These are phyloP conservation scores for Rhinichthys klamathensis DNA, from an alignment of 2,113 vertebrate genomes.

Conservation along the genomic window DNA sequence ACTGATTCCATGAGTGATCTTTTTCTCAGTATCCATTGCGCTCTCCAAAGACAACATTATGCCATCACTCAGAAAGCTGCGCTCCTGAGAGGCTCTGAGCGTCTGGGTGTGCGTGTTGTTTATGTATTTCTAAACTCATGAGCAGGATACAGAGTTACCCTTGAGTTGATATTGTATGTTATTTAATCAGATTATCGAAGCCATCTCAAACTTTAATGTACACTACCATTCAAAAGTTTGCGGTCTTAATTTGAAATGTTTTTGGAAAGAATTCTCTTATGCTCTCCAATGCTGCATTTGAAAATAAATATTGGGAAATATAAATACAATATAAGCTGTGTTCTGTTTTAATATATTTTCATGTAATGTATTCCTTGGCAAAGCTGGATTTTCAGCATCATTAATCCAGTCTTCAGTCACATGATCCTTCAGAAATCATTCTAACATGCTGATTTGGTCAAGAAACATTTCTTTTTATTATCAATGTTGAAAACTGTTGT, in stretches of 20 bases:
- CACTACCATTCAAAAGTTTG: background rate
- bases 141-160: conserved; percentile 58
- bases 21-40: conserved; percentile 65
- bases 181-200: conserved; percentile 52
- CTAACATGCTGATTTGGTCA: background rate
- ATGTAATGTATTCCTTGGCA: too few relatives aligned
- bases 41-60: conserved; percentile 72
- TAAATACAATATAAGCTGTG: too few relatives aligned
- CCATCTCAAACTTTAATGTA: background rate
- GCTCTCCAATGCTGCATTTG: background rate
- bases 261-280: background rate
- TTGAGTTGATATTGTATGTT: conserved; percentile 53
- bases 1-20: conserved; percentile 69
- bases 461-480: background rate
- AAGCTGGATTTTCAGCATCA: too few relatives aligned
- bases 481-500: too few relatives aligned
- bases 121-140: conserved; percentile 48
- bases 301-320: too few relatives aligned
- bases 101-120: conserved; percentile 57
- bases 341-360: too few relatives aligned
- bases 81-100: conserved; percentile 33
- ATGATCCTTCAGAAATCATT: too few relatives aligned
- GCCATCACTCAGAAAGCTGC: conserved; percentile 51
- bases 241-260: background rate
- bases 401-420: too few relatives aligned